These are phyloP conservation scores for Cuculus canorus DNA, from an alignment of 2,797 vertebrate genomes.

Conservation along the genomic window DNA sequence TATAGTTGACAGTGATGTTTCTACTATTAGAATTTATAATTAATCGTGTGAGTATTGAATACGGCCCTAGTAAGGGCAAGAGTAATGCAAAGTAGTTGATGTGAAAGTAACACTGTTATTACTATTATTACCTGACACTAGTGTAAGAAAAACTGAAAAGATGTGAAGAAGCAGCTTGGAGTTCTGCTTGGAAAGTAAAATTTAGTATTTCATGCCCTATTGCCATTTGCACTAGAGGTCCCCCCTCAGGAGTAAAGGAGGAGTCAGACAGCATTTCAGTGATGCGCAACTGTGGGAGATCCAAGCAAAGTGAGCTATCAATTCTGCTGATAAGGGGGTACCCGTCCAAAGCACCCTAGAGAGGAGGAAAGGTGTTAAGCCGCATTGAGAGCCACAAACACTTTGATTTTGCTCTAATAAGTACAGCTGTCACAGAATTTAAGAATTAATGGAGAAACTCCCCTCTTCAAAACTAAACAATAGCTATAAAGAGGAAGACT, in stretches of 20 bases:
- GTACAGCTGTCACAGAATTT: not conserved
- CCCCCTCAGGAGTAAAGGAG: fast-evolving
- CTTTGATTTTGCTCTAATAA: not conserved
- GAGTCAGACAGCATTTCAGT: fast-evolving
- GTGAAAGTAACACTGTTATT: not conserved
- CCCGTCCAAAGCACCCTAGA: not conserved
- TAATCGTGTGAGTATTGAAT: not conserved
- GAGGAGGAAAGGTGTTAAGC: not conserved
- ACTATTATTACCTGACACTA: not conserved
- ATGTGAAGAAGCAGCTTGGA: not conserved
- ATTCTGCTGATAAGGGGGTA: not conserved
- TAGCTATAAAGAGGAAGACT: not conserved
- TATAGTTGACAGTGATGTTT: not conserved
- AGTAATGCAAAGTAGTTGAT: not conserved
- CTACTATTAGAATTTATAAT: not conserved
- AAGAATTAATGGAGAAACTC: not conserved
- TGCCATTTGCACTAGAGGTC: not conserved
- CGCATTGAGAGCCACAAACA: not conserved
- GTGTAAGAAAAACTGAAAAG: not conserved
- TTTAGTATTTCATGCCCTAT: not conserved
- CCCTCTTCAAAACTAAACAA: not conserved
- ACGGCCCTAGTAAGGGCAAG: not conserved
- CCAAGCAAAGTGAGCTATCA: not conserved
- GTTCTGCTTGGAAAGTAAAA: not conserved
- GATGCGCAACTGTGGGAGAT: not conserved